These are phyloP conservation scores for Eudasyphora cyanicolor DNA, from an alignment of 2,888 invertebrate genomes.

Conservation along the genomic window DNA sequence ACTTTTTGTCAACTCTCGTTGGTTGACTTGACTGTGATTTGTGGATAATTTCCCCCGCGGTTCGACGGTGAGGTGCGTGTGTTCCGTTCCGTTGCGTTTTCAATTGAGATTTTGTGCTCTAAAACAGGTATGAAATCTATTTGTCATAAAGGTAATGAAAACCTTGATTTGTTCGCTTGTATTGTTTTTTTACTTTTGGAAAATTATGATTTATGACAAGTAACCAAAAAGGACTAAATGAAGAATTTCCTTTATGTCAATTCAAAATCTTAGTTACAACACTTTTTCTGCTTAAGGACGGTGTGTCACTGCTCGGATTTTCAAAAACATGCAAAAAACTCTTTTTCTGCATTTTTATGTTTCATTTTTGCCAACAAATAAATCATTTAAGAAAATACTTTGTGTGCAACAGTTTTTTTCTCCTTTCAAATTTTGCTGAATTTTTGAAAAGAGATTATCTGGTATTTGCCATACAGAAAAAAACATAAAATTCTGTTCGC, in stretches of 20 bases:
- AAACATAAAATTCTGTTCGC: neutral
- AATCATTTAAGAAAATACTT: slow-evolving; percentile 33
- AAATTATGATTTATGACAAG: slow-evolving; percentile 59
- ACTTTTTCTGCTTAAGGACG: slow-evolving; percentile 37
- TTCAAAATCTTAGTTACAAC: slow-evolving; percentile 43
- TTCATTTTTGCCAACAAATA: neutral
- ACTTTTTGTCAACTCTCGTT: slow-evolving; percentile 33
- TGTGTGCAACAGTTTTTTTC: neutral
- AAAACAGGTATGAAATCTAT: slow-evolving; percentile 61
- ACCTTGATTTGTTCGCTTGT: slow-evolving; percentile 26
- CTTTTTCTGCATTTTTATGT: neutral
- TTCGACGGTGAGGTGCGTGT: neutral
- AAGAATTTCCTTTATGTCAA: slow-evolving; percentile 34
- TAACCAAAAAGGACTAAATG: neutral
- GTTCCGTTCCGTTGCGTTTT: slow-evolving; percentile 42
- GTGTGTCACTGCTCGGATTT: neutral
- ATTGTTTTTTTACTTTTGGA: slow-evolving; percentile 31
- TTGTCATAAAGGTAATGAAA: neutral
- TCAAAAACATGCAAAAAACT: neutral
- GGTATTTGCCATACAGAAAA: neutral
- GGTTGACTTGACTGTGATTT: slow-evolving; percentile 42
- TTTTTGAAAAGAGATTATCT: slow-evolving; percentile 35
- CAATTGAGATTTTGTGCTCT: slow-evolving; percentile 51
- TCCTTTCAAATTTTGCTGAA: slow-evolving; percentile 10
- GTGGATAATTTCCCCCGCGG: neutral